Percentiles rank a stretch among this genome's conserved stretches.
These are phyloP conservation scores for Epinotia brunnichana DNA, from an alignment of 2,888 invertebrate genomes.

Conservation along the genomic window DNA sequence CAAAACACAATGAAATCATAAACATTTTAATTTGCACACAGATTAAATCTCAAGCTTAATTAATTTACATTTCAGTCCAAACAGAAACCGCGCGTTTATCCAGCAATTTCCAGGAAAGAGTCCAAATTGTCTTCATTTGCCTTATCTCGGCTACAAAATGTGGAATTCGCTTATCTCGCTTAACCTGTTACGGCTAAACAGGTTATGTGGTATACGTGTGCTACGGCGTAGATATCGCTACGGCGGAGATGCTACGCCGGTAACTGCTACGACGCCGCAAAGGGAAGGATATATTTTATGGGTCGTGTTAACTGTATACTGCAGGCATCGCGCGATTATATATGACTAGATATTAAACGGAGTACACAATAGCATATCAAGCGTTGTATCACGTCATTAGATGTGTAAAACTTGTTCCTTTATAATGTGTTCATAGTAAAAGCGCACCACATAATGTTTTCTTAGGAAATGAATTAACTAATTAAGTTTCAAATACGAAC, in stretches of 20 bases:
- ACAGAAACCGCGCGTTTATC: neutral
- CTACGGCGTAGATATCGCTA: conserved; percentile 59
- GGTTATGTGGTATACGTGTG: conserved; percentile 51
- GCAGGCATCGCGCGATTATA: conserved; percentile 6
- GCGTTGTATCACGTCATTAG: neutral
- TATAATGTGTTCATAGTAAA: neutral
- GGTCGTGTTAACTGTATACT: conserved; percentile 19
- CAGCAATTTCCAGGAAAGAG: conserved; percentile 33
- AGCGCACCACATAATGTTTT: neutral
- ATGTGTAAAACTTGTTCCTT: neutral
- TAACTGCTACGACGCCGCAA: conserved; percentile 49
- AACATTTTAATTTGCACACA: conserved; percentile 6
- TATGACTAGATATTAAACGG: neutral
- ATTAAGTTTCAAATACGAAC: no score
- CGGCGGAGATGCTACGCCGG: conserved; percentile 54
- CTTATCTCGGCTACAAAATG: conserved; percentile 68
- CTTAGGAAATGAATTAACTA: no score
- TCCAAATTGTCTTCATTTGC: conserved; percentile 72
- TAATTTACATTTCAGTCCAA: neutral
- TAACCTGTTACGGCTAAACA: conserved; percentile 58
- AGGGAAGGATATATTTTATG: conserved; percentile 24
- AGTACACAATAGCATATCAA: neutral
- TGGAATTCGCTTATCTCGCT: conserved; percentile 67
- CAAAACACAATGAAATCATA: neutral
- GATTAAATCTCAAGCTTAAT: neutral